Evolutionary conservation across 2,113 vertebrate genomes (phyloP), one percentile per base, ranked within the genome.

Genomic region (Prionailurus bengalensis): DNA sequence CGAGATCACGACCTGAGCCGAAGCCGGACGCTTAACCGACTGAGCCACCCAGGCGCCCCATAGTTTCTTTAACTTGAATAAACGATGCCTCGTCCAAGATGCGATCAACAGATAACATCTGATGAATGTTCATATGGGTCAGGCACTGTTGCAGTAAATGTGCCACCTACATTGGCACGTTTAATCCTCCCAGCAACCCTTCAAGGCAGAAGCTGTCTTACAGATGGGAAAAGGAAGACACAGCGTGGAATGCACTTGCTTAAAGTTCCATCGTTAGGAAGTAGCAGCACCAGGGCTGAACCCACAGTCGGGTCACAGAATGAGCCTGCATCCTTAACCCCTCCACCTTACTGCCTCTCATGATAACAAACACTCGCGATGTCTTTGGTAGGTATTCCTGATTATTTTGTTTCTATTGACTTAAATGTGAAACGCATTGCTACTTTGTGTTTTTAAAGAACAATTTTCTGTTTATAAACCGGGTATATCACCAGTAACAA

Each of bases 401-500:
- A 81, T 53, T 29, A 88, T 68, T 87, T 71, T 79, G 14, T 45
- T 93, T 90, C 25, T 39, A 81, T 66, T 87, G 71, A 65, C 53
- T 91, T 92, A 51, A 91, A 90, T 91, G 70, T 68, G 55, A 96
- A 96, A 91, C 10, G 79, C 33, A 51, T 3, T 73, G 65, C 27
- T 15, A 82, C 51, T 66, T 95, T 97, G 65, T 82, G 65, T 79
- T 93, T 95, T 94, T 95, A 92, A 91, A 79, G 85, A 97, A 87
- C 1, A 88, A 63, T 23, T 90, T 96, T 94, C 76, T 96, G 96
- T 97, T 98, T 97, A 98, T 92, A 91, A 95, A 96, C 73, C 4
- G 5, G 29, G 12, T 95, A 53, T 84, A 81, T 78, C 71, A 94
- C 61, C 63, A 84, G 63, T 92, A 96, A 97, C 76, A 90, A 94